Evolutionary conservation across 1,140 invertebrate species (phyloP).

Genomic region (Lasioglossum baleicum): DNA sequence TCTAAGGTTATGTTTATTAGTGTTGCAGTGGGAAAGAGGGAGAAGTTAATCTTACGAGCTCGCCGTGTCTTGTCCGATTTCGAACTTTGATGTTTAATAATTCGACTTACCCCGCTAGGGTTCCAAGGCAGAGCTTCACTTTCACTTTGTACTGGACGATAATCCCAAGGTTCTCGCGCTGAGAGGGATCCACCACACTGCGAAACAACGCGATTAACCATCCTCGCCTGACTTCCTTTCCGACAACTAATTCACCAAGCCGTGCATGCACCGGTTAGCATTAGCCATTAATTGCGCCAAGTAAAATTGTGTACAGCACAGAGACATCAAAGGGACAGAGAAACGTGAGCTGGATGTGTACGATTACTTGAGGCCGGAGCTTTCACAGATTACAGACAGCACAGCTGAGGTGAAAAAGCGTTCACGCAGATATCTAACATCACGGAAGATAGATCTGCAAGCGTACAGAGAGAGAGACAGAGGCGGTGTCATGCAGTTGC

Average conservation of each 20-base stretch:
- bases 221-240: background rate
- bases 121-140: constrained; percentile 97
- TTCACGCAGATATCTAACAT: background rate
- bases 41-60: too few species aligned
- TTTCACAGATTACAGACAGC: background rate
- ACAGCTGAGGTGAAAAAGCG: background rate
- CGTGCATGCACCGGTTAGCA: constrained; percentile 50
- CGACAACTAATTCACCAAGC: constrained; percentile 10
- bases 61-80: too few species aligned
- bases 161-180: constrained; percentile 97
- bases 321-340: background rate
- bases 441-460: background rate
- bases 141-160: constrained; percentile 99
- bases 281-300: constrained; percentile 8
- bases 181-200: constrained; percentile 92
- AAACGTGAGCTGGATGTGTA: constrained; percentile 3
- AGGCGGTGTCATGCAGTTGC: constrained; percentile 6
- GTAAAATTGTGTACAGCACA: constrained; percentile 14
- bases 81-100: too few species aligned
- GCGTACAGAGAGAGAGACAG: background rate
- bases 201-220: constrained; percentile 58
- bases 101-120: constrained; percentile 92
- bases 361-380: background rate
- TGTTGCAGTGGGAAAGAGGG: too few species aligned
- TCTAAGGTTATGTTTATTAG: too few species aligned